Conservation (phyloP, 2,888 invertebrate species). For the Deilephila elpenor region DNA sequence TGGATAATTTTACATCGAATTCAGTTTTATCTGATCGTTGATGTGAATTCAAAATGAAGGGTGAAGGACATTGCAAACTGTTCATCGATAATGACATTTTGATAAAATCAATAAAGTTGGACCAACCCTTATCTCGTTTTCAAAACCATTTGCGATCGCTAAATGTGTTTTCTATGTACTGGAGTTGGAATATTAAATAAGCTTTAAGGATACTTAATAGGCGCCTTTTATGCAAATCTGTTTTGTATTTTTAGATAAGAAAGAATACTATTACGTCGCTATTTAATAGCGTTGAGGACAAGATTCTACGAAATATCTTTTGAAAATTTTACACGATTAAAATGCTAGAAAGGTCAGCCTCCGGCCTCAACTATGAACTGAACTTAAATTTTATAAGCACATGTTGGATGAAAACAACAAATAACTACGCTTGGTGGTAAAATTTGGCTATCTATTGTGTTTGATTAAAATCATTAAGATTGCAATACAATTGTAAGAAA, state of each 20-base stretch:
- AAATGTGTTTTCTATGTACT: slow-evolving; percentile 15
- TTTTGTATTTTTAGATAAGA: slow-evolving; percentile 13
- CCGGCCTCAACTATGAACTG: neutral
- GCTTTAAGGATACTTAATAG: slow-evolving; percentile 23
- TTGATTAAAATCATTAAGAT: too few species aligned
- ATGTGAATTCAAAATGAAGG: slow-evolving; percentile 4
- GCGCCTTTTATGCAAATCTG: slow-evolving; percentile 28
- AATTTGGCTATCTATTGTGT: too few species aligned
- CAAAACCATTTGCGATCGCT: slow-evolving; percentile 31
- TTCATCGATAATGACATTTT: slow-evolving; percentile 22
- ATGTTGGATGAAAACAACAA: too few species aligned
- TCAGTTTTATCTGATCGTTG: neutral
- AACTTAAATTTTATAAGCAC: neutral
- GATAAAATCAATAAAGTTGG: slow-evolving; percentile 20
- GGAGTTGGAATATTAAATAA: slow-evolving; percentile 26
- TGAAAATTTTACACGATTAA: neutral
- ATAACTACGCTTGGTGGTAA: too few species aligned
- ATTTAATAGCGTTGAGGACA: neutral
- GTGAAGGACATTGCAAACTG: slow-evolving; percentile 15
- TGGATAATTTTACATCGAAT: neutral
- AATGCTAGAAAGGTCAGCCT: neutral
- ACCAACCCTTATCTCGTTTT: slow-evolving; percentile 34
- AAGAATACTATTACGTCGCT: neutral
- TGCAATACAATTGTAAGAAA: too few species aligned
- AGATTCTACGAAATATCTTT: neutral